Evolutionary conservation across 2,113 vertebrate species (phyloP), one percentile per base, ranked within the genome.

Genomic region (Lamprologus lemairii): DNA sequence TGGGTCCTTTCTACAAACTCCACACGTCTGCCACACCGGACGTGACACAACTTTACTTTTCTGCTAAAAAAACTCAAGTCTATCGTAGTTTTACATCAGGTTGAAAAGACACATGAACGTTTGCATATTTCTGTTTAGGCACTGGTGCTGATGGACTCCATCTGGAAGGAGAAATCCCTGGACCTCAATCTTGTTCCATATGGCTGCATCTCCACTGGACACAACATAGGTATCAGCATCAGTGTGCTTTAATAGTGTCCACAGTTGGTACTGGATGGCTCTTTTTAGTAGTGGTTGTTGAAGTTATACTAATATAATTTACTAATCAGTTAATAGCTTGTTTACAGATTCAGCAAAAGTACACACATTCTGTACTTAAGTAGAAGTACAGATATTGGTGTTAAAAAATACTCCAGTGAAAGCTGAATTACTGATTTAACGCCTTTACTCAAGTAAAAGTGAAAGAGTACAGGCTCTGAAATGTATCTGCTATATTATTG

Each of bases 171-270:
- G 85, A 96, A 96, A 54, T 96, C 94, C 58, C 93, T 97, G 90
- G 94, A 97, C 82, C 95, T 97, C 3, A 96, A 96, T 79, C 95
- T 97, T 3, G 87, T 97, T 21, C 96, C 97, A 2, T 97, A 97
- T 37, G 97, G 97, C 84, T 97, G 97, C 92, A 97, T 97, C 84
- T 92, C 97, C 60, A 97, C 97, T 5, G 97, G 97, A 92, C 86
- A 95, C 78, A 97, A 97, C 88, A 95, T 96, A 80, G 97, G 97
- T 97, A 93, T 28, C 12, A 35, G 9, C 21, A 79, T 60, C 7
- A 45, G 75, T 49, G 17, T 12, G 9, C 16, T 51, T 78, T 51
- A n/a, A 78, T 12, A 78, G 26, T 31, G 26, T 49, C 45, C 26
- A 31, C 10, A 33, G 16, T 51, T 51, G 17, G 26, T 49, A 78